Base-by-base conservation (phyloP, 2,797 vertebrate species). In the Morelia viridis region DNA sequence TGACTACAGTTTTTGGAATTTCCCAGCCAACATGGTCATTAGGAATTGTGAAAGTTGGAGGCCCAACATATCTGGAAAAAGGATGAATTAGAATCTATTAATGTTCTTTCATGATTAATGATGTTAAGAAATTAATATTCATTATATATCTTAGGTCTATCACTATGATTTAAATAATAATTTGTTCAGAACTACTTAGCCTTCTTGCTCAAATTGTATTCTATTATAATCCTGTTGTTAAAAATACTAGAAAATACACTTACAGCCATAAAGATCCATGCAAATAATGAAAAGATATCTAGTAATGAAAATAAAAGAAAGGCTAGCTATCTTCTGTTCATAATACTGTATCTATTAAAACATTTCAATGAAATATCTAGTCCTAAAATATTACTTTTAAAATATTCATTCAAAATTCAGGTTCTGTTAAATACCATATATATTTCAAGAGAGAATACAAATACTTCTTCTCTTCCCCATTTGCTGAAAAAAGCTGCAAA, bases 201-300 rank as follows among this genome's bases (percentile, higher is more conserved):
- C 4, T 80, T 15, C 31, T 15, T 46, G 57, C 35, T 35, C 71
- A 83, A 15, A 80, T 60, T 80, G 35, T 88, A 56, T 56, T 61
- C 24, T 80, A 28, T 35, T 93, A 94, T 31, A 93, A 95, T 93
- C 89, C 60, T 90, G 50, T 94, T 91, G 92, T 92, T 22, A 95
- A 85, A 64, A 65, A 92, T 71, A 64, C 35, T 83, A 26, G 17
- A 93, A 80, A 88, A 92, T 76, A 93, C 89, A 31, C 86, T 94
- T 88, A 93, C 94, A 94, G 91, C 91, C 91, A 92, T 90, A 94
- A 95, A 94, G 94, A 91, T 94, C 83, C n/a, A 64, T 64, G 94
- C 93, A 91, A 96, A 96, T 95, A 95, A 96, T 94, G 92, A 92
- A 96, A 91, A 58, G 90, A 22, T 80, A 80, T 1, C 35, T 80